Percentiles rank a stretch among this genome's conserved stretches.
These are phyloP conservation scores for Muscina levida DNA, from an alignment of 2,888 invertebrate genomes.

Conservation along the genomic window DNA sequence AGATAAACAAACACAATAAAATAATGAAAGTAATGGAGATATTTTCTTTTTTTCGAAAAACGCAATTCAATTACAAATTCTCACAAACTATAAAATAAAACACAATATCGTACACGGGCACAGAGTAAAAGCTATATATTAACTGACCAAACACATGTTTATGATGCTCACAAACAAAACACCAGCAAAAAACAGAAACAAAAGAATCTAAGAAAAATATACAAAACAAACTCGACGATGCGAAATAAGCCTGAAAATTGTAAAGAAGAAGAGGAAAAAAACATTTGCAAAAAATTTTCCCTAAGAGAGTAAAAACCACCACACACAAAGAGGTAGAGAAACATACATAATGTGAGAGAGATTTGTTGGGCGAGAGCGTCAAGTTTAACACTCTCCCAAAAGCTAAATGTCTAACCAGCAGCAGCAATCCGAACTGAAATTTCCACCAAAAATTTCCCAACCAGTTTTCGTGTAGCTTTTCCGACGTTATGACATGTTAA, in stretches of 20 bases:
- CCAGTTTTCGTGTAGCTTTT: slow-evolving; percentile 79
- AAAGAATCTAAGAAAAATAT: too few relatives aligned
- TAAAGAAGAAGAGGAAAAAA: neutral
- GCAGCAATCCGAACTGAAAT: slow-evolving; percentile 33
- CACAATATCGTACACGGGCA: neutral
- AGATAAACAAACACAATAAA: neutral
- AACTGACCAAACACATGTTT: neutral
- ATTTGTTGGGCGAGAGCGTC: slow-evolving; percentile 1
- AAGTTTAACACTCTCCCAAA: neutral
- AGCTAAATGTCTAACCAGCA: slow-evolving; percentile 16
- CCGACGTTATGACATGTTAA: slow-evolving; percentile 77
- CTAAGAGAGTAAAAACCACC: neutral
- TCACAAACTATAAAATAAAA: slow-evolving; percentile 1
- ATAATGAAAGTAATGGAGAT: neutral
- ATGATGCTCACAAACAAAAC: slow-evolving; percentile 16
- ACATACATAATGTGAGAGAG: neutral
- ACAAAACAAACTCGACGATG: slow-evolving; percentile 10
- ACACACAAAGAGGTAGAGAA: neutral
- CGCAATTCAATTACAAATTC: slow-evolving; percentile 11
- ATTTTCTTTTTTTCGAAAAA: neutral
- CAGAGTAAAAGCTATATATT: slow-evolving; percentile 21
- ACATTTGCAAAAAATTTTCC: neutral
- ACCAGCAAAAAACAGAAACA: neutral
- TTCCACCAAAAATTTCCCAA: slow-evolving; percentile 69
- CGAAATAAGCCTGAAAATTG: neutral